Evolutionary conservation across 2,113 vertebrate species (phyloP).

Genomic region (Nematolebias whitei): DNA sequence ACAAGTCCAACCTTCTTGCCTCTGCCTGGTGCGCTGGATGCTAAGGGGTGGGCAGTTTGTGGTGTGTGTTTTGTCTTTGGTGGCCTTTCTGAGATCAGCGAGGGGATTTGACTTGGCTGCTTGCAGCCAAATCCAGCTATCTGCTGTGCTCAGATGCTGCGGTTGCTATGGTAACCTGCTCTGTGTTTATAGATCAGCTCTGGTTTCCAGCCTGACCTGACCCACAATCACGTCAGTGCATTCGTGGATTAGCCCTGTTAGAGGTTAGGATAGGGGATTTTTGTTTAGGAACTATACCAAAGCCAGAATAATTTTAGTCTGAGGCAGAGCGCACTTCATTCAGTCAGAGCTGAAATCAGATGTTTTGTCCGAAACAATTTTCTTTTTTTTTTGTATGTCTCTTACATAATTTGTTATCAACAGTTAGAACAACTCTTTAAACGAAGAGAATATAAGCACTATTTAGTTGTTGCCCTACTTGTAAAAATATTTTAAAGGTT

Average conservation of each 20-base stretch:
- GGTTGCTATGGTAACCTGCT: slow-evolving; percentile 80
- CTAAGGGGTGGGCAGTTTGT: slow-evolving; percentile 30
- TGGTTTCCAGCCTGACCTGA: slow-evolving; percentile 78
- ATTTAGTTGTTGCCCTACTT: no score
- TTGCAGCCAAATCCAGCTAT: slow-evolving; percentile 83
- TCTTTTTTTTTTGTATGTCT: no score
- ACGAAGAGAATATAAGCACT: no score
- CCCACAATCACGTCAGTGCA: slow-evolving; percentile 73
- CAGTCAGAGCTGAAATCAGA: not conserved
- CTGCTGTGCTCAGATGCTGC: slow-evolving; percentile 76
- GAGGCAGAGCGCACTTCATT: not conserved
- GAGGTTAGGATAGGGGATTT: slow-evolving; percentile 59
- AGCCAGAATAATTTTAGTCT: slow-evolving; percentile 58
- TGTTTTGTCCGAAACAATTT: not conserved
- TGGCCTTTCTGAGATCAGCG: slow-evolving; percentile 68
- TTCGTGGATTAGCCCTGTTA: slow-evolving; percentile 73
- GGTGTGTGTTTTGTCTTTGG: slow-evolving; percentile 61
- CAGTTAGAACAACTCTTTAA: no score
- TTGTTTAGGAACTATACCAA: slow-evolving; percentile 44
- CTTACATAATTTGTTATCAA: no score
- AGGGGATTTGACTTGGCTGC: slow-evolving; percentile 76
- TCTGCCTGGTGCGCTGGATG: slow-evolving; percentile 81
- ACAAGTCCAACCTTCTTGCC: slow-evolving; percentile 81
- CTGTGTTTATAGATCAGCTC: slow-evolving; percentile 72
- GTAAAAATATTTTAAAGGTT: no score